Evolutionary conservation across 2,797 vertebrate species (phyloP).

Genomic region (Scolopax rusticola): DNA sequence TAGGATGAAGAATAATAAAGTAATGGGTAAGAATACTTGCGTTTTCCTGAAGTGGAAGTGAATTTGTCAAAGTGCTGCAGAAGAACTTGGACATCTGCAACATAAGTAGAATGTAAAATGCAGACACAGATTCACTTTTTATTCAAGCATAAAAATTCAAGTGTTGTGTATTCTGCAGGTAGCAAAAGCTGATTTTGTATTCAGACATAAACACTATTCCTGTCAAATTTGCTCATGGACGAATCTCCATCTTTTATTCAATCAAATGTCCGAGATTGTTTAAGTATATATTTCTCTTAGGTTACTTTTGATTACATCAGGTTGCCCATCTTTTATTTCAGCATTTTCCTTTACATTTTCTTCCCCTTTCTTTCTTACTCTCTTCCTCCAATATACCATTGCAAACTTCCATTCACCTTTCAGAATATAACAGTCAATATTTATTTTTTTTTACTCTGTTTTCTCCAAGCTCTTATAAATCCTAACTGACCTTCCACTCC

Average conservation of each 20-base stretch:
- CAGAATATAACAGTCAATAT: not conserved
- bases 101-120: not conserved
- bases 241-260: not conserved
- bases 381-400: not conserved
- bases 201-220: not conserved
- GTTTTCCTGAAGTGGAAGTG: not conserved
- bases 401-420: not conserved
- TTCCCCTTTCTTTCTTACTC: not conserved
- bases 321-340: not conserved
- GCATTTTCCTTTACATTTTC: not conserved
- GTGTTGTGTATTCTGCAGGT: not conserved
- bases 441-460: not conserved
- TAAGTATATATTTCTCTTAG: not conserved
- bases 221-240: not conserved
- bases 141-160: not conserved
- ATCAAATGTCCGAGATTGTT: fast-evolving
- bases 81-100: not conserved
- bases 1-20: not conserved
- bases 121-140: not conserved
- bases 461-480: not conserved
- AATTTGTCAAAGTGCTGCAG: not conserved
- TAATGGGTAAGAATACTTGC: not conserved
- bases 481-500: not conserved
- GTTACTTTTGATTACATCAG: not conserved
- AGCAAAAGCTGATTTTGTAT: not conserved